These are phyloP conservation scores for Spilosoma lubricipeda DNA, from an alignment of 2,888 invertebrate species.

Conservation along the genomic window DNA sequence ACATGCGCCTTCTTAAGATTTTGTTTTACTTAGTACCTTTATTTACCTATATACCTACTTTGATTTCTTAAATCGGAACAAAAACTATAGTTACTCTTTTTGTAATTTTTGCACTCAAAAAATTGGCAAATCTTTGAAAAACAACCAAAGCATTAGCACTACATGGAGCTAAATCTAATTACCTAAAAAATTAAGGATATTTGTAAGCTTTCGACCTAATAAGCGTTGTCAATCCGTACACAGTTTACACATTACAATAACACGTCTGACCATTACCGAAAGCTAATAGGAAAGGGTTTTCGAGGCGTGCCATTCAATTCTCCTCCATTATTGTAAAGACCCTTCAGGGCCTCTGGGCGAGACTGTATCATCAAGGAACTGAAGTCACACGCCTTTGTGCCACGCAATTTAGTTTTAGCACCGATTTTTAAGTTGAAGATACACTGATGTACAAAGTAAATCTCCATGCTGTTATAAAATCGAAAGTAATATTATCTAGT, in stretches of 20 bases:
- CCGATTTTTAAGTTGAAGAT: background rate
- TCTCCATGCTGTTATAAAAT: no score
- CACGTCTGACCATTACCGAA: constrained; percentile 6
- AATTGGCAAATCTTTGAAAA: background rate
- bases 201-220: background rate
- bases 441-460: background rate
- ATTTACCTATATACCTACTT: no score
- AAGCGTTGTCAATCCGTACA: background rate
- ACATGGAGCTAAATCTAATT: background rate
- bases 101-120: no score
- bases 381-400: constrained; percentile 21
- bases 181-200: background rate
- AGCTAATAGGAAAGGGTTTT: constrained; percentile 16
- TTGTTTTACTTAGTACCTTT: no score
- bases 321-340: constrained; percentile 7
- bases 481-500: no score
- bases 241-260: constrained; percentile 9
- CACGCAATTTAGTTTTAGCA: constrained; percentile 17
- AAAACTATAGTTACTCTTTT: no score
- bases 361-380: background rate
- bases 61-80: no score
- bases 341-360: constrained; percentile 5
- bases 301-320: constrained; percentile 8
- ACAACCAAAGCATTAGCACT: background rate
- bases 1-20: no score